These are phyloP conservation scores for Lycia hirtaria DNA, from an alignment of 2,888 invertebrate species.

Conservation along the genomic window DNA sequence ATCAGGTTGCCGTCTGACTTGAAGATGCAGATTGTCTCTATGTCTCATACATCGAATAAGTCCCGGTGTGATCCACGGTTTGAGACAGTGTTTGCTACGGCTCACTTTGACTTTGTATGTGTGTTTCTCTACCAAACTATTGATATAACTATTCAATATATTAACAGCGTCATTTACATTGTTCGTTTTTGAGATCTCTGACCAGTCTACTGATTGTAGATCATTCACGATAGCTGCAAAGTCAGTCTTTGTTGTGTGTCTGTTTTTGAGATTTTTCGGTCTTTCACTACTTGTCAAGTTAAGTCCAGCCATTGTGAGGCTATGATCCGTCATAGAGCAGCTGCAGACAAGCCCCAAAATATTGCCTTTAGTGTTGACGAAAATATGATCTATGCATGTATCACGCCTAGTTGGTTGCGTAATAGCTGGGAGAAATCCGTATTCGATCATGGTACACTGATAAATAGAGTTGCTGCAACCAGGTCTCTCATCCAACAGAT, in stretches of 20 bases:
- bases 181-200: too few species aligned
- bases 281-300: too few species aligned
- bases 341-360: not conserved
- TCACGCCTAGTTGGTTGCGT: not conserved
- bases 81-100: not conserved
- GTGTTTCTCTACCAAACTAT: not conserved
- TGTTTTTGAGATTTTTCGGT: too few species aligned
- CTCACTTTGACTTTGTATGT: not conserved
- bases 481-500: not conserved
- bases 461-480: not conserved
- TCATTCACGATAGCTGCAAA: too few species aligned
- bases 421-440: not conserved
- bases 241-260: too few species aligned
- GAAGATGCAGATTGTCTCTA: not conserved
- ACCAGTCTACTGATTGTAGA: too few species aligned
- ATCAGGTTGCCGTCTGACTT: not conserved
- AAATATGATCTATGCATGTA: not conserved
- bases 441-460: not conserved
- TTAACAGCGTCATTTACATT: too few species aligned
- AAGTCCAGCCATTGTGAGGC: not conserved
- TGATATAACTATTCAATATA: not conserved
- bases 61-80: not conserved
- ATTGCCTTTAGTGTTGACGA: not conserved
- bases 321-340: not conserved
- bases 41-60: slow-evolving; percentile 2